Base-by-base conservation (phyloP, 2,113 vertebrate species). In the Xiphophorus maculatus region DNA sequence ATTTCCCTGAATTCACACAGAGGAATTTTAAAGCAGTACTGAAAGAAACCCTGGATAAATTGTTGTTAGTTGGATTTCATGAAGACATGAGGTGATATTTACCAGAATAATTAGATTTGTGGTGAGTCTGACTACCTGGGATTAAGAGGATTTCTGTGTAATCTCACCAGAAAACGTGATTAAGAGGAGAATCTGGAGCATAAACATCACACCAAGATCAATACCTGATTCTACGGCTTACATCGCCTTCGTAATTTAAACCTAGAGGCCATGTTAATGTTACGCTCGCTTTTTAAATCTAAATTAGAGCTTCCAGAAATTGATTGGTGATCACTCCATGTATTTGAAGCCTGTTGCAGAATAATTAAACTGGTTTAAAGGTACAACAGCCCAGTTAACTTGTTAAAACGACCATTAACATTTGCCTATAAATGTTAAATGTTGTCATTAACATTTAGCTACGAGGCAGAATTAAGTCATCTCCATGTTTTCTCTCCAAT, bases 351-450 rank as follows among this genome's bases (percentile, higher is more conserved):
- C 73, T 70, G 73, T 79, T 81, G 58, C 69, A 76, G 71, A 37
- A 33, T 87, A 81, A 88, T 90, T 87, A 78, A 78, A 77, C 33
- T 27, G 72, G 32, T 73, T 83, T 40, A 71, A 83, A 89, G 81
- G 77, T 80, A 75, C 83, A 89, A 84, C 75, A 81, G 86, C 75
- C 77, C 48, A 28, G 71, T 83, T 82, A 77, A 70, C 74, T 80
- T 86, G 86, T 83, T 87, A 88, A 88, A 82, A 79, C 73, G 13
- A 19, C 67, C 64, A 79, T 89, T 90, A 89, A 92, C 89, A 90
- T 88, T 90, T 90, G 63, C 51, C 77, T 70, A 70, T 82, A 72
- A 91, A 89, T 90, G 87, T 89, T 90, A 88, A 86, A 88, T 76
- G 69, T 70, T 70, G 60, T 76, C 83, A 82, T 90, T 92, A 86